Conservation (phyloP, 2,113 vertebrate genomes). For the Trematomus loennbergii region DNA sequence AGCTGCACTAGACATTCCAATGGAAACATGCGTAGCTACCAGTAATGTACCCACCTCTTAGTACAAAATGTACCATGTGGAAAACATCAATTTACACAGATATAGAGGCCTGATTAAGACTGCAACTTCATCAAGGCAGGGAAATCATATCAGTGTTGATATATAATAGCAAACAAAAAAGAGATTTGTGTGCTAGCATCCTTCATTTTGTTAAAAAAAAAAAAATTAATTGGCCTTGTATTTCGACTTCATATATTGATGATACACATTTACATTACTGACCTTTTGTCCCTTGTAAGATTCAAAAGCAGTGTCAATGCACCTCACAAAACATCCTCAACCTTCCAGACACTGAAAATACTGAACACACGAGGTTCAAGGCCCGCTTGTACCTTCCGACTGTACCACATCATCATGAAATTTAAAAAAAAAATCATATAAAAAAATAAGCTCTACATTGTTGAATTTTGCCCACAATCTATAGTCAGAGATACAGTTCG, state of each 20-base stretch:
- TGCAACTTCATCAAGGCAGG: constrained; percentile 54
- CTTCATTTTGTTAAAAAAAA: constrained; percentile 76
- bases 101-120: constrained; percentile 56
- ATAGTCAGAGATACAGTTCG: constrained; percentile 52
- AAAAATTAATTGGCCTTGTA: constrained; percentile 42
- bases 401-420: constrained; percentile 68
- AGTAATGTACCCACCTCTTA: constrained; percentile 50
- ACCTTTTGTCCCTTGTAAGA: constrained; percentile 80
- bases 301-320: constrained; percentile 67
- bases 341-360: constrained; percentile 75
- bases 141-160: constrained; percentile 46
- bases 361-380: constrained; percentile 79
- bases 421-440: constrained; percentile 65
- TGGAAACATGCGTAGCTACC: constrained; percentile 69
- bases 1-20: constrained; percentile 73
- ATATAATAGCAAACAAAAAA: constrained; percentile 56
- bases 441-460: constrained; percentile 75
- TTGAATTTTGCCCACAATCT: constrained; percentile 67
- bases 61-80: constrained; percentile 61
- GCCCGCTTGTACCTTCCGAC: constrained; percentile 80
- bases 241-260: constrained; percentile 78
- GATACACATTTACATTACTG: constrained; percentile 74
- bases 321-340: constrained; percentile 70
- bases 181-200: constrained; percentile 63
- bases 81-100: constrained; percentile 48